Conservation (phyloP, 2,797 vertebrate genomes). For the Phrynocephalus forsythii region DNA sequence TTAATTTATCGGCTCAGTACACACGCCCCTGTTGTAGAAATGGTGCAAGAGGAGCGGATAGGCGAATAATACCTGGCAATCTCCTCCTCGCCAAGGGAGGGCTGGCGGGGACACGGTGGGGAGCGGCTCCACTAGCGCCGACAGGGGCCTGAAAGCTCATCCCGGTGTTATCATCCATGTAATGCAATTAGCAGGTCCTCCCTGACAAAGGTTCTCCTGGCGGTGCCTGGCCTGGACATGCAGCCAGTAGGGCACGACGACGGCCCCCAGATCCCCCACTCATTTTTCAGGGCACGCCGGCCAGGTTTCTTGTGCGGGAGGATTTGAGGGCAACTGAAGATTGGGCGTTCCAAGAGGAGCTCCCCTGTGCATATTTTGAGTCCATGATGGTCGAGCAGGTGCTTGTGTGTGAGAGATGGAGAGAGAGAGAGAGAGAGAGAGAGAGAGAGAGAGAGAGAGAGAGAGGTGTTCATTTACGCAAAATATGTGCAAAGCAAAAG, state of each 20-base stretch:
- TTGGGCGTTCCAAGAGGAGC: background rate
- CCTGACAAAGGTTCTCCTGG: background rate
- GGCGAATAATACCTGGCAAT: background rate
- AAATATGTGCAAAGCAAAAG: background rate
- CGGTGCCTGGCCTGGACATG: too few relatives aligned
- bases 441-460: background rate
- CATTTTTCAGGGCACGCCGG: too few relatives aligned
- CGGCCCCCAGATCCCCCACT: too few relatives aligned
- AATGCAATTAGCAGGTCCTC: conserved; percentile 39
- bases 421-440: background rate
- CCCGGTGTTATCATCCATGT: conserved; percentile 21
- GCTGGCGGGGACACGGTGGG: background rate
- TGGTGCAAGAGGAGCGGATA: background rate
- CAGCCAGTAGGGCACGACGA: too few relatives aligned
- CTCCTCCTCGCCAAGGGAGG: background rate
- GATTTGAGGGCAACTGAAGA: background rate
- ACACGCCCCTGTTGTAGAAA: background rate
- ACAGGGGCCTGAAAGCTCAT: conserved; percentile 38
- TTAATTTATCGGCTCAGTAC: conserved; percentile 66
- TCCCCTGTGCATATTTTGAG: background rate
- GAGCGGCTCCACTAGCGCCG: conserved; percentile 28
- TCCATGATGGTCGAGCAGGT: background rate
- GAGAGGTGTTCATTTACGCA: background rate
- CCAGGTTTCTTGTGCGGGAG: too few relatives aligned
- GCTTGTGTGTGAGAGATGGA: background rate